Evolutionary conservation across 2,888 invertebrate species (phyloP), one percentile per base, ranked within the genome.

Genomic region (Litoditis marina): DNA sequence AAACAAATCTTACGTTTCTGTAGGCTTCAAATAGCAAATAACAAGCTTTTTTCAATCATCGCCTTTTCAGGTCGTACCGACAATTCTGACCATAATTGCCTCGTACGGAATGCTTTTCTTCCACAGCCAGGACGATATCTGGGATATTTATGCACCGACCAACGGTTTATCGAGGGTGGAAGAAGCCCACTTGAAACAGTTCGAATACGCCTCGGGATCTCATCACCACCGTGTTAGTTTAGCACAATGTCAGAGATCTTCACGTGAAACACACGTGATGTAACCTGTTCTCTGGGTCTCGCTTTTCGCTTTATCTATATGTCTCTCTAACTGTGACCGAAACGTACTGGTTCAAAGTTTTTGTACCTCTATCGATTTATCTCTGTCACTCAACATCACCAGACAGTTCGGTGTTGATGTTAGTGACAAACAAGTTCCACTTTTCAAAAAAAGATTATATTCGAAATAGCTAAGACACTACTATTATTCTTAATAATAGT

Each of bases 61-160:
- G 32, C 31, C 25, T 31, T 73, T 73, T 50, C 65, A 80, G 80
- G 66, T 80, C 8, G 53, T 81, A 0, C 80, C 80, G 0, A 53
- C 70, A 19, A 39, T 79, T 13, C 44, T 77, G 44, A 80, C 80
- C 2, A 64, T 78, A 8, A 49, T 79, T 54, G 76, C 78, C n/a
- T 71, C 74, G 2, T 71, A 78, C 47, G 80, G 80, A 19, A 73
- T 78, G 34, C 56, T 71, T 8, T 73, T 63, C 49, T 80, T 80
- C 64, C 76, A 76, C 64, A 71, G 71, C 55, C 69, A 80, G 60
- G 79, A 80, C 63, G 79, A 80, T 60, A 80, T 80, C 64, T 80
- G 80, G 80, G 80, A 80, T 66, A 80, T 81, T 58, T 80, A 80
- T 64, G 74, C 80, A 5, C 80, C 80, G 27, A 59, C 74, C 7